phyloP scores from a whole-genome alignment of 2,797 vertebrate genomes.

The Podargus strigoides region DNA sequence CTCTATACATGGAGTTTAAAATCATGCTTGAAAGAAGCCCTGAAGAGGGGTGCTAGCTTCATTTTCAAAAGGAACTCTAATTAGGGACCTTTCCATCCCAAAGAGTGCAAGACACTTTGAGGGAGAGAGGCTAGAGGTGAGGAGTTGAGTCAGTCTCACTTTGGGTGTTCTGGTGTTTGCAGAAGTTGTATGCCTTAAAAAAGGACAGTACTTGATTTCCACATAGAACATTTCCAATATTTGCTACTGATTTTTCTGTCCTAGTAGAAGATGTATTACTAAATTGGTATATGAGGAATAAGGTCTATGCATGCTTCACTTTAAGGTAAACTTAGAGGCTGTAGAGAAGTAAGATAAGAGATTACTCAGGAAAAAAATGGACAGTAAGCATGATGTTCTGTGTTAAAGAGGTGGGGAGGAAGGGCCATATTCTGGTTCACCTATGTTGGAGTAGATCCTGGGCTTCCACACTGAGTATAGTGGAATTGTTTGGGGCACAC shows the following conservation, averaged over 20 bases:
- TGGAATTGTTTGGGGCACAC: not conserved
- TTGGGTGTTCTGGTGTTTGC: not conserved
- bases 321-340: not conserved
- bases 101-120: not conserved
- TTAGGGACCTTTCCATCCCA: not conserved
- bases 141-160: not conserved
- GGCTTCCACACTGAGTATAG: not conserved
- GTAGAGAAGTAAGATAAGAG: not conserved
- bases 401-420: not conserved
- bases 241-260: not conserved
- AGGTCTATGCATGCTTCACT: not conserved
- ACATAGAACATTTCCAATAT: not conserved
- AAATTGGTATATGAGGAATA: not conserved
- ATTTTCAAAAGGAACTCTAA: not conserved
- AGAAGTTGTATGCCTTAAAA: not conserved
- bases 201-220: not conserved
- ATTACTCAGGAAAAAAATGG: not conserved
- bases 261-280: not conserved
- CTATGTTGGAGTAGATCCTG: not conserved
- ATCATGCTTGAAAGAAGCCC: not conserved
- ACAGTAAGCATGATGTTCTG: not conserved
- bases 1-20: not conserved
- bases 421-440: not conserved
- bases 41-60: not conserved
- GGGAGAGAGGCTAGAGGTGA: not conserved